Base-by-base conservation (phyloP, 2,113 vertebrate genomes). In the Odocoileus hemionus region DNA sequence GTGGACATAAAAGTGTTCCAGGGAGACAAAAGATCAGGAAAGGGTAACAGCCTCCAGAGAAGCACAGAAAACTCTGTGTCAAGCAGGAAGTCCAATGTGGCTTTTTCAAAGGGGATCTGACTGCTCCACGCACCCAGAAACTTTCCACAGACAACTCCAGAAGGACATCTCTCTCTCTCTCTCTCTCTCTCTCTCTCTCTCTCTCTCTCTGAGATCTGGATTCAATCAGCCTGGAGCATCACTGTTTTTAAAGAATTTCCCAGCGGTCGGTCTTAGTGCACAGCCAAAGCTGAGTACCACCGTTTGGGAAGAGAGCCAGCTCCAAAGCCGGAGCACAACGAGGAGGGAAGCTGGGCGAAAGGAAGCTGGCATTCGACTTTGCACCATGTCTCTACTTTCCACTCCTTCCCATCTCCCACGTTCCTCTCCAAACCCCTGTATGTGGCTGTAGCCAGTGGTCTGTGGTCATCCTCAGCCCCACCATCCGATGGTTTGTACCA, bases 381-480 rank as follows among this genome's bases (percentile, higher is more conserved):
- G 30, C 10, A 58, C 13, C 70, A 30, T 64, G 54, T 13, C 25
- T 23, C 54, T 33, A 1, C 28, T 43, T 25, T 26, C 14, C 11
- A 1, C 57, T 33, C 64, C 64, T 67, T 64, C 52, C 55, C 25
- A 11, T 60, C 67, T 28, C 3, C 70, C 55, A 70, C 0, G 21
- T 4, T 16, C 3, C 0, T 19, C 17, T 16, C 9, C 5, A 19
- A 13, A 45, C 23, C 36, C 33, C 58, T 26, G 7, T 0, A 2
- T 26, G 33, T 33, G 2, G 6, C 58, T 1, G 3, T 5, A 4
- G 30, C 50, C 43, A 33, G 64, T 0, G 1, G 36, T 1, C 43
- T 12, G 2, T 3, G 33, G 57, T 55, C 82, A 54, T 6, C 36
- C 36, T 21, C 39, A 57, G 36, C n/a, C 26, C 33, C 5, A 39